A percentile compares a stretch with the other conserved stretches of the same genome.
These are phyloP conservation scores for Microplitis manilae DNA, from an alignment of 2,888 invertebrate genomes.

Conservation along the genomic window DNA sequence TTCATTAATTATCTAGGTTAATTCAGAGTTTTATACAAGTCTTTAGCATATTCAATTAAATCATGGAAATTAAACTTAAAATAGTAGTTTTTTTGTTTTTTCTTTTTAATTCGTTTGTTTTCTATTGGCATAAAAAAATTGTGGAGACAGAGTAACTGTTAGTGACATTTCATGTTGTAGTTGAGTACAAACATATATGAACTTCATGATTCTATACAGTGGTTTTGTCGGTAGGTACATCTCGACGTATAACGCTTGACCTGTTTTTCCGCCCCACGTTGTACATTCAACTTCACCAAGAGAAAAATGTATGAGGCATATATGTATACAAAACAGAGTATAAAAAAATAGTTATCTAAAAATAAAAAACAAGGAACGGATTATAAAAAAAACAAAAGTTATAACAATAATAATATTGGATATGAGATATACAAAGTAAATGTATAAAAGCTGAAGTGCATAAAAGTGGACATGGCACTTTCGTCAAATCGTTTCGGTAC, in stretches of 20 bases:
- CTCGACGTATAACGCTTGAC: slow-evolving; percentile 37
- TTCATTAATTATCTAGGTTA: too few relatives aligned
- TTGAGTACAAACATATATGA: slow-evolving; percentile 5
- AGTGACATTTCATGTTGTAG: slow-evolving; percentile 15
- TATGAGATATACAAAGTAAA: background rate
- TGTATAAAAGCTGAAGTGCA: background rate
- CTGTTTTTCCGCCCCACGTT: slow-evolving; percentile 37
- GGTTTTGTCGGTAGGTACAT: slow-evolving; percentile 3
- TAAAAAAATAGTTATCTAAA: slow-evolving; percentile 7
- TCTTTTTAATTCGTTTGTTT: slow-evolving; percentile 6
- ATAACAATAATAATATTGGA: background rate
- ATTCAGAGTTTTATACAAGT: too few relatives aligned
- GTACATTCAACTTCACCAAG: slow-evolving; percentile 34
- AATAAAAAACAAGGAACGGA: background rate
- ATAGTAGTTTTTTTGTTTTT: background rate
- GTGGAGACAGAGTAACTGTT: slow-evolving; percentile 14
- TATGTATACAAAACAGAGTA: slow-evolving; percentile 10
- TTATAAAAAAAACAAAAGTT: background rate
- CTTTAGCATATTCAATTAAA: background rate
- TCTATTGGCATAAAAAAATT: background rate
- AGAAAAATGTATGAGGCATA: slow-evolving; percentile 32
- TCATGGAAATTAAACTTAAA: background rate
- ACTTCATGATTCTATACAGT: slow-evolving; percentile 16
- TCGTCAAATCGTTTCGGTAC: background rate
- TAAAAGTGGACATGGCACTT: background rate